phyloP scores from a whole-genome alignment of 2,113 vertebrate species.

The Austrofundulus limnaeus region DNA sequence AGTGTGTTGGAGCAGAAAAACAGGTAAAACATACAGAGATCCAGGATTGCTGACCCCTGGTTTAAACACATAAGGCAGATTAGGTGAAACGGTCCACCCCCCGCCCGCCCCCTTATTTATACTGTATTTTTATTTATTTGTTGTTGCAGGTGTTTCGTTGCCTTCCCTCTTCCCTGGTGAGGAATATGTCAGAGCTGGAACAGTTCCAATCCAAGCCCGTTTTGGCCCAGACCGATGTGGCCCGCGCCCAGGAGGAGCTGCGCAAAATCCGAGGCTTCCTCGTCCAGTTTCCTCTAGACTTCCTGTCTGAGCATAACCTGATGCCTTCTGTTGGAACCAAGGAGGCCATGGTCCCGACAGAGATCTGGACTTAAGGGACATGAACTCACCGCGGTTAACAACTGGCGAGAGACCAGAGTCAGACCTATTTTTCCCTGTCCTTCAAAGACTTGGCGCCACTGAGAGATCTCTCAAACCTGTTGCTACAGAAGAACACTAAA shows the following conservation, averaged over 20 bases:
- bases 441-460: slow-evolving; percentile 11
- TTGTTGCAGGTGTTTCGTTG: slow-evolving; percentile 90
- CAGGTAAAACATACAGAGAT: too few species aligned
- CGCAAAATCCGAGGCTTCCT: slow-evolving; percentile 94
- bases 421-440: not conserved
- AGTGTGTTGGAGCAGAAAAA: too few species aligned
- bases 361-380: slow-evolving; percentile 89
- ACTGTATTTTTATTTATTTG: not conserved
- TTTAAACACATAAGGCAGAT: too few species aligned
- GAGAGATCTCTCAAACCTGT: slow-evolving; percentile 36
- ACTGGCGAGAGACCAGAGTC: slow-evolving; percentile 8
- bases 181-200: slow-evolving; percentile 87
- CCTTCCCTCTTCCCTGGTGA: slow-evolving; percentile 91
- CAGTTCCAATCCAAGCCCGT: slow-evolving; percentile 85
- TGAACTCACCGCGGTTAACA: not conserved
- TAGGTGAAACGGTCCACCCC: too few species aligned
- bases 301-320: slow-evolving; percentile 91
- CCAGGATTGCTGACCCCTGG: too few species aligned
- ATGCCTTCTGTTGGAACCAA: slow-evolving; percentile 95
- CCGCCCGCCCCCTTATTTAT: too few species aligned
- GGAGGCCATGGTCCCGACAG: slow-evolving; percentile 94
- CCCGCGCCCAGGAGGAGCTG: slow-evolving; percentile 87
- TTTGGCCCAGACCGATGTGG: slow-evolving; percentile 83
- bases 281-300: slow-evolving; percentile 96
- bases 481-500: slow-evolving; percentile 23